Evolutionary conservation across 2,797 vertebrate species (phyloP).

Genomic region (Petrocephalus schoutedeni): DNA sequence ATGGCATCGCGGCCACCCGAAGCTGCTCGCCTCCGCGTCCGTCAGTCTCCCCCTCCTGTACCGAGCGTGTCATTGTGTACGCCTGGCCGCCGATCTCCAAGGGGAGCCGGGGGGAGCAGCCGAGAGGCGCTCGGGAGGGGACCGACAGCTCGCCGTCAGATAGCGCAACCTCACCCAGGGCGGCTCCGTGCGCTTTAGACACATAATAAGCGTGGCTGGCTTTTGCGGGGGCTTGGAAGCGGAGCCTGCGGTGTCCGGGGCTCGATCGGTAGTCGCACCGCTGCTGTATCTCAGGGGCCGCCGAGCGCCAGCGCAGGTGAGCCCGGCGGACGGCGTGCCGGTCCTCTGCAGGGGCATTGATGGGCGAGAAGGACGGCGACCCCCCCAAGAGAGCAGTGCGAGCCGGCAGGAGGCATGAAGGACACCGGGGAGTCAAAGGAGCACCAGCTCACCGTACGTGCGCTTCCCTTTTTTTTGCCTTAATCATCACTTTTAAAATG

Average conservation of each 20-base stretch:
- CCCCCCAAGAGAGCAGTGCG: neutral
- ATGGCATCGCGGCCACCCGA: neutral
- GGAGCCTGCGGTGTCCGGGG: neutral
- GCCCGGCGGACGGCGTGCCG: neutral
- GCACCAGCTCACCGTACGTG: neutral
- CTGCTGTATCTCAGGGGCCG: neutral
- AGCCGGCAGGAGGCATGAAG: neutral
- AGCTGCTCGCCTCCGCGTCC: neutral
- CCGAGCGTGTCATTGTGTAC: neutral
- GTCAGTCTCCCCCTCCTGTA: neutral
- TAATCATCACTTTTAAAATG: neutral
- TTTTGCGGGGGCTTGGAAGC: neutral
- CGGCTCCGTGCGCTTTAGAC: neutral
- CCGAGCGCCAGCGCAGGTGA: neutral
- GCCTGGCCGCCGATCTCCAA: neutral
- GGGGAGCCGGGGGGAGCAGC: neutral
- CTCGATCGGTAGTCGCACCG: neutral
- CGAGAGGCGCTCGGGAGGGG: neutral
- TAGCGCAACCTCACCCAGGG: neutral
- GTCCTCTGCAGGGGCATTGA: neutral
- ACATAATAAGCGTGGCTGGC: neutral
- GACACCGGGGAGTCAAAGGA: constrained; percentile 8
- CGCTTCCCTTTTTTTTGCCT: neutral
- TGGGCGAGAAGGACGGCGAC: neutral
- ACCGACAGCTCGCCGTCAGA: neutral